Percentiles rank a stretch among this genome's conserved stretches.
phyloP scores from a whole-genome alignment of 2,113 vertebrate genomes.

The Campylomormyrus tamandua region DNA sequence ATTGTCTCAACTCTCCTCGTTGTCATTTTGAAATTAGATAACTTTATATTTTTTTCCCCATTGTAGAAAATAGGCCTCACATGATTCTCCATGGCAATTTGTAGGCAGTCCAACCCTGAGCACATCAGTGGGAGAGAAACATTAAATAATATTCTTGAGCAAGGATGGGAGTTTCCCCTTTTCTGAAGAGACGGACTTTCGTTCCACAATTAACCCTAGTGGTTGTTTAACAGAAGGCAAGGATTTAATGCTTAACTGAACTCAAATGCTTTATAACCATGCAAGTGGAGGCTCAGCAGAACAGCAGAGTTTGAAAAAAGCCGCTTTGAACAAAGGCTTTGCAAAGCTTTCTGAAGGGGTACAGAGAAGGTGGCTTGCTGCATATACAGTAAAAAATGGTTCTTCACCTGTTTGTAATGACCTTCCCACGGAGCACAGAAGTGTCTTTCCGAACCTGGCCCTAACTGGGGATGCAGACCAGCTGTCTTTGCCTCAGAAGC shows the following conservation, averaged over 20 bases:
- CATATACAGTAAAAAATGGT: not conserved
- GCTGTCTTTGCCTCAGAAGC: not conserved
- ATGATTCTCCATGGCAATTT: conserved; percentile 13
- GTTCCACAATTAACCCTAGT: not conserved
- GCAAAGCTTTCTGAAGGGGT: not conserved
- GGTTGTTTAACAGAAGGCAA: not conserved
- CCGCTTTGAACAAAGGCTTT: not conserved
- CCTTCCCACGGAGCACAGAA: not conserved
- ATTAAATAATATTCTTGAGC: not conserved
- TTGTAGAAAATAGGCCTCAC: conserved; percentile 11
- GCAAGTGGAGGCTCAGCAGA: not conserved
- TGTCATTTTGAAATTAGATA: conserved; percentile 26
- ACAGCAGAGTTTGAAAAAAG: not conserved
- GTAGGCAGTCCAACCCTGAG: not conserved
- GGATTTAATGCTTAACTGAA: conserved; percentile 12
- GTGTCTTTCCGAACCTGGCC: not conserved
- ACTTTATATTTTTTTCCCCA: conserved; percentile 26
- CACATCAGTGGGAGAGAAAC: not conserved
- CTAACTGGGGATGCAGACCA: not conserved
- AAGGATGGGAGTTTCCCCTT: not conserved
- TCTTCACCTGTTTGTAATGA: not conserved
- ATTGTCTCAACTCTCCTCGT: not conserved
- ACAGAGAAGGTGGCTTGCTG: not conserved
- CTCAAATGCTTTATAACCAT: not conserved
- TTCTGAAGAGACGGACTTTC: not conserved